Conservation (phyloP, 1,140 invertebrate genomes). For the Camponotus pennsylvanicus region DNA sequence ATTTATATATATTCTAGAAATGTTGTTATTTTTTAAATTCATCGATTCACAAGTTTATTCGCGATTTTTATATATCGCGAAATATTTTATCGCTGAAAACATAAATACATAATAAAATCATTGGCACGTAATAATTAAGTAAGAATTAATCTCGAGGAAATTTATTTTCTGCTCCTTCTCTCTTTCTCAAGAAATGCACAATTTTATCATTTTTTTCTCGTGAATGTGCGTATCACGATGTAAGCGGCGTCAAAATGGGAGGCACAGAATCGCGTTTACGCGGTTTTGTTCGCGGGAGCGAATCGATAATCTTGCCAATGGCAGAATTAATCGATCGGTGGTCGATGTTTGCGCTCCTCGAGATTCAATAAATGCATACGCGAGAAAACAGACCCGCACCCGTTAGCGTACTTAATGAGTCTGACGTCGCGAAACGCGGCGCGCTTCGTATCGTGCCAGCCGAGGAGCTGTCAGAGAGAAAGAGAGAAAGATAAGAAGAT, state of each 20-base stretch:
- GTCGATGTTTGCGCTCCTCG: neutral
- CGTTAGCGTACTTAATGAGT: conserved; percentile 75
- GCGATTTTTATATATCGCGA: no score
- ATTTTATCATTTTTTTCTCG: neutral
- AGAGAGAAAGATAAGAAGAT: conserved; percentile 68
- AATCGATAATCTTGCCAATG: conserved; percentile 44
- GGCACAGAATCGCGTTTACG: neutral
- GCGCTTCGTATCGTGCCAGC: conserved; percentile 60
- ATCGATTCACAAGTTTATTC: no score
- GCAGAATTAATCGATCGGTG: conserved; percentile 8
- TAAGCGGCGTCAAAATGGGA: neutral
- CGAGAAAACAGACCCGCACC: conserved; percentile 58
- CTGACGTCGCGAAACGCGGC: conserved; percentile 69
- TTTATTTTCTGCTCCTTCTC: conserved; percentile 25
- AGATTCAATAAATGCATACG: neutral
- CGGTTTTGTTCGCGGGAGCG: conserved; percentile 5
- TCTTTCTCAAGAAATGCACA: neutral
- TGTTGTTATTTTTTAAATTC: no score
- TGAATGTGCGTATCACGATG: neutral
- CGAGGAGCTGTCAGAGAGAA: conserved; percentile 69
- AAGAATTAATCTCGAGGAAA: neutral
- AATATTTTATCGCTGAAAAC: neutral
- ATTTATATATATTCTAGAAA: no score
- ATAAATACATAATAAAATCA: neutral
- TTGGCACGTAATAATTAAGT: neutral